phyloP scores from a whole-genome alignment of 2,113 vertebrate genomes.

The Desmodus rotundus region DNA sequence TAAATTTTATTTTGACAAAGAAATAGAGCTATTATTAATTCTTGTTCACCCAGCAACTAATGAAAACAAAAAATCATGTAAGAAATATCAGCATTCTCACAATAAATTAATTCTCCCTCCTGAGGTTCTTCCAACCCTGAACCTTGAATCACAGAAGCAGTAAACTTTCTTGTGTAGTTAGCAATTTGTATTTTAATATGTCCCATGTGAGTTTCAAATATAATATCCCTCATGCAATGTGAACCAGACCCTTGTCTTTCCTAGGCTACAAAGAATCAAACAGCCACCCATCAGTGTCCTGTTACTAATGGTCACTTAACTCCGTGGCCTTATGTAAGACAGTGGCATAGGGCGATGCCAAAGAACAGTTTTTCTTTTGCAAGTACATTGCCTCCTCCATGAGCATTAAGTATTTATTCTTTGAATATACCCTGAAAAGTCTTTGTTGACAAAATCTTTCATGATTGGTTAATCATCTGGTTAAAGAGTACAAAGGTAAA shows the following conservation, averaged over 20 bases:
- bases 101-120: background rate
- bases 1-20: constrained; percentile 27
- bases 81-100: background rate
- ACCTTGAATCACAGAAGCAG: background rate
- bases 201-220: background rate
- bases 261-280: background rate
- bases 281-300: background rate
- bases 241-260: background rate
- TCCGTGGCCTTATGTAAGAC: background rate
- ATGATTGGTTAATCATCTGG: background rate
- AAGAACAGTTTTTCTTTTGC: background rate
- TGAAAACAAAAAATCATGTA: background rate
- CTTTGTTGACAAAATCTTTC: constrained; percentile 6
- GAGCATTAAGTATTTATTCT: background rate
- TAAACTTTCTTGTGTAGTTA: background rate
- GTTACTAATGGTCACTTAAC: background rate
- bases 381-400: background rate
- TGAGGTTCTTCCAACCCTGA: background rate
- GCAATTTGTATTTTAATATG: background rate
- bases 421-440: background rate
- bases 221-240: background rate
- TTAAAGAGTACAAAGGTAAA: background rate
- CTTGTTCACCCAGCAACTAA: background rate
- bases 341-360: background rate
- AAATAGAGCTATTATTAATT: constrained; percentile 43